These are phyloP conservation scores for Venustaconcha ellipsiformis DNA, from an alignment of 1,140 invertebrate species.

Conservation along the genomic window DNA sequence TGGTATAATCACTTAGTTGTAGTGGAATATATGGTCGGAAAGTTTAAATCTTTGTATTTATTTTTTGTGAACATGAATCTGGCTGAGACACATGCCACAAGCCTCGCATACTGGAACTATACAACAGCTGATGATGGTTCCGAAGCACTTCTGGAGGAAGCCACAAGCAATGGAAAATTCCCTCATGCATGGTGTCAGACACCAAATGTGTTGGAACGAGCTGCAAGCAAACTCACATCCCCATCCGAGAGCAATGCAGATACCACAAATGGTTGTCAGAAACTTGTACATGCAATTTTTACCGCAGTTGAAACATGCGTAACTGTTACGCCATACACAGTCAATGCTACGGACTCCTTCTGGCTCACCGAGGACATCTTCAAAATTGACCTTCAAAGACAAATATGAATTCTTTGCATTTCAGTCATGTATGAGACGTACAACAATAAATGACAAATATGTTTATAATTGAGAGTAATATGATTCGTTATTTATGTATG, in stretches of 20 bases:
- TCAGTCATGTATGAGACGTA: too few species aligned
- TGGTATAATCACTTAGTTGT: too few species aligned
- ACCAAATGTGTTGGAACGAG: conserved; percentile 74
- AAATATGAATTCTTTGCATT: neutral
- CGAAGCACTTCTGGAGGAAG: conserved; percentile 73
- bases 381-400: conserved; percentile 70
- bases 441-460: too few species aligned
- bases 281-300: conserved; percentile 79
- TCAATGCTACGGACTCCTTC: conserved; percentile 79
- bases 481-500: too few species aligned
- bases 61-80: too few species aligned
- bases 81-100: too few species aligned
- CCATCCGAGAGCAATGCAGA: conserved; percentile 76
- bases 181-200: conserved; percentile 68
- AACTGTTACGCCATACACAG: conserved; percentile 81
- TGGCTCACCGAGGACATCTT: conserved; percentile 82
- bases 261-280: conserved; percentile 77
- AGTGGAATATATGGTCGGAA: too few species aligned
- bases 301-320: conserved; percentile 77
- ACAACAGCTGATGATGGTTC: conserved; percentile 69
- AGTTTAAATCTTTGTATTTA: too few species aligned
- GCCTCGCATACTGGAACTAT: neutral
- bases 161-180: conserved; percentile 73
- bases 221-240: conserved; percentile 81
- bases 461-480: too few species aligned